Evolutionary conservation across 64 coral and sea anemone genomes (phyloP), one percentile per base, ranked within the genome.

Genomic region (Acropora tenuis): DNA sequence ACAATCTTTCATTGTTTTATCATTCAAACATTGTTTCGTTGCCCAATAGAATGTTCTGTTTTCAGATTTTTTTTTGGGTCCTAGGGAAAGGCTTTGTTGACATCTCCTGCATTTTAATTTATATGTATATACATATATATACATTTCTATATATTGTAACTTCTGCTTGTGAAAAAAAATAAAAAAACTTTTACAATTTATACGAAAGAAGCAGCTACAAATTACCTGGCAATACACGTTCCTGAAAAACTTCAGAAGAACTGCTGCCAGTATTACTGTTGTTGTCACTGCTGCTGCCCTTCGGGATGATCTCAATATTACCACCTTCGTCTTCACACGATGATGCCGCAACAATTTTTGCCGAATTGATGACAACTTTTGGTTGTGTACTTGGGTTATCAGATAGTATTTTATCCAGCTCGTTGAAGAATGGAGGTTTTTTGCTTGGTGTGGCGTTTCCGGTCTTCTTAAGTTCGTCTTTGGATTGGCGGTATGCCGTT

Each of bases 341-440:
- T 73, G 69, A 73, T 73, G 69, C 69, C 69, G 69, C 41, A 73
- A 73, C 69, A 73, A 73, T 73, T 73, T 20, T 73, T 73, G 69
- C 41, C 69, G 18, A 73, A 73, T 73, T 73, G 69, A 73, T 73
- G 69, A 73, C 69, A 73, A 40, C 69, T 73, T 73, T 73, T 73
- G 69, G 69, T 73, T 73, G 69, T 73, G 69, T 73, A 73, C 69
- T 73, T 20, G 69, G 69, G n/a, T 73, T 73, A 73, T 73, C 69
- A 42, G 69, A 73, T 73, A 73, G 67, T 69, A 69, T 69, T 69
- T 69, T 69, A 69, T 69, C 67, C 67, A 69, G 67, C 1, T 69
- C 67, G n/a, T 69, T 17, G 67, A 69, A 69, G 67, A 69, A 69
- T 69, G 67, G 67, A 18, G 67, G 67, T 69, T 69, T 69, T 9